Evolutionary conservation across 2,888 invertebrate species (phyloP).

Genomic region (Sipha maydis): DNA sequence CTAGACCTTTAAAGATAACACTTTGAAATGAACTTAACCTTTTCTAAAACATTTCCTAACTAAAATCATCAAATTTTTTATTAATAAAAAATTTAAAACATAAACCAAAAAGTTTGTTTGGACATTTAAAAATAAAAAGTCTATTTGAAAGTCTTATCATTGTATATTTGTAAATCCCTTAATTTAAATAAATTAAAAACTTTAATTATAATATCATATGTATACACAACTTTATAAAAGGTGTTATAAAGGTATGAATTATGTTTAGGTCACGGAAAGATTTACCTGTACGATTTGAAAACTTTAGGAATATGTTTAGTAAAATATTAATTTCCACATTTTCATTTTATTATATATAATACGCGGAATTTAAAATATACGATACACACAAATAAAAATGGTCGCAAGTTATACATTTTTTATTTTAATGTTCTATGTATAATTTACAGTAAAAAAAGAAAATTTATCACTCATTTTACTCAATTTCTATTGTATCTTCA

Average conservation of each 20-base stretch:
- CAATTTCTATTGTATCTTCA: too few species aligned
- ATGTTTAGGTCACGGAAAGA: too few species aligned
- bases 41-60: not conserved
- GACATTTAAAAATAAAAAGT: not conserved
- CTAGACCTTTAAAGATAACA: not conserved
- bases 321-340: too few species aligned
- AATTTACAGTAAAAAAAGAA: too few species aligned
- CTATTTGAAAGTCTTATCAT: not conserved
- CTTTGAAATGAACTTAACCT: not conserved
- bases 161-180: not conserved
- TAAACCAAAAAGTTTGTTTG: constrained; percentile 1
- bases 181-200: not conserved
- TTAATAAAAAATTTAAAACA: not conserved
- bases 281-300: too few species aligned
- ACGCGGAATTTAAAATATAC: too few species aligned
- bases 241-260: not conserved
- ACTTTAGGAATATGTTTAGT: too few species aligned
- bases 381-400: too few species aligned
- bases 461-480: too few species aligned
- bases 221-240: not conserved
- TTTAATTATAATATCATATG: not conserved
- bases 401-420: too few species aligned
- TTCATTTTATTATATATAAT: too few species aligned
- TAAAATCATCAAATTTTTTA: not conserved
- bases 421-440: too few species aligned